These are phyloP conservation scores for Xerus rutilus DNA, from an alignment of 2,797 vertebrate genomes.

Conservation along the genomic window DNA sequence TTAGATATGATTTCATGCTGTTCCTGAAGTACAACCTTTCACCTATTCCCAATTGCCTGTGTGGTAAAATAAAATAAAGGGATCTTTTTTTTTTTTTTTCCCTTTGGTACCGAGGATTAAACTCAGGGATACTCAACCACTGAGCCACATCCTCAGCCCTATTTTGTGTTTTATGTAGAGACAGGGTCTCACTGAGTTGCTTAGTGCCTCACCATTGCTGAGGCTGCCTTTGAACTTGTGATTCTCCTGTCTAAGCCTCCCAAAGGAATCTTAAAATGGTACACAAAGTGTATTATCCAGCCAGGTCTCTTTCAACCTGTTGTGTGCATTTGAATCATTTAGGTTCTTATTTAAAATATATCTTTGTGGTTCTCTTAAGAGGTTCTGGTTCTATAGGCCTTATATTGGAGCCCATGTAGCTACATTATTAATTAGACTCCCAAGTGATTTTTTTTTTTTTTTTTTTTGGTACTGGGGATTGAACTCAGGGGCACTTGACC, in stretches of 20 bases:
- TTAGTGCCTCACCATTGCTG: no score
- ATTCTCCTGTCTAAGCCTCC: no score
- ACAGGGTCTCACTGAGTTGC: no score
- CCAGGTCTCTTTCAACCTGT: not conserved
- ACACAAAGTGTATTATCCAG: not conserved
- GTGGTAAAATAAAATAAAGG: not conserved
- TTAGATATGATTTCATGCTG: not conserved
- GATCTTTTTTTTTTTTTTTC: no score
- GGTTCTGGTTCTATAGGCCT: not conserved
- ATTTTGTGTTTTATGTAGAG: no score
- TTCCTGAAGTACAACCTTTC: not conserved
- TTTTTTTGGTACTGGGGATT: no score
- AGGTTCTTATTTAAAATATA: not conserved
- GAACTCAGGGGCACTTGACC: no score
- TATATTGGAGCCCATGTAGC: not conserved
- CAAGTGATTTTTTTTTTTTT: not conserved
- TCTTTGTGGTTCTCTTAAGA: not conserved
- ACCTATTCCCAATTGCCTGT: not conserved
- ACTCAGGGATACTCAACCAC: no score
- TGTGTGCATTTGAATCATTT: not conserved
- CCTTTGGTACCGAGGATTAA: no score
- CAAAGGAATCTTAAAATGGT: conserved; percentile 33
- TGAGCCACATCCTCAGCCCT: no score
- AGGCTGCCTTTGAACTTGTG: no score
- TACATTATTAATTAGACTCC: not conserved